Evolutionary conservation across 2,113 vertebrate genomes (phyloP), one percentile per base, ranked within the genome.

Genomic region (Chrysemys picta): DNA sequence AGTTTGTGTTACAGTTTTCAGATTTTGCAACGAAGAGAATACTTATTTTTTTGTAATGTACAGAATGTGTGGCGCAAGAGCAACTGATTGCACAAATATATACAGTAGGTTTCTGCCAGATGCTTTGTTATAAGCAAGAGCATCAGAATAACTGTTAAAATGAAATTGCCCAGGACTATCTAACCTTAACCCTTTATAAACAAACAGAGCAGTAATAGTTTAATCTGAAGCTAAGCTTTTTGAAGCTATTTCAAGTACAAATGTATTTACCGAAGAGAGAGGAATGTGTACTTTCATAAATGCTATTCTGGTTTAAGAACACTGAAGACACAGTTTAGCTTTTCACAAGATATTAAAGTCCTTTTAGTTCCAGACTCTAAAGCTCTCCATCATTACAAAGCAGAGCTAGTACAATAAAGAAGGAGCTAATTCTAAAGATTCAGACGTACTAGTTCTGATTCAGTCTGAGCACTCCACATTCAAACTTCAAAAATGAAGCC

Each of bases 401-500:
- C 82, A 94, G 80, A 95, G 78, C 80, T 78, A 75, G 72, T 57
- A 52, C 89, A 91, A 94, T 83, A 98, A 90, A 96, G 90, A 27
- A 38, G 83, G 49, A 96, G 87, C 79, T 97, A 98, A 97, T 97
- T 98, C 95, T 96, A 97, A 98, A 97, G 93, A 94, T 95, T 97
- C 96, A 97, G 93, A 97, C 80, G 80, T 94, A 94, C 82, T 96
- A 93, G 89, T 96, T 97, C 94, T 97, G 95, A 91, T 96, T 94
- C 95, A 93, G 88, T 87, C 82, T 92, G 95, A 97, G 93, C 93
- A 93, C 94, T 98, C 97, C 93, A 96, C 90, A 98, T 95, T 98
- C 92, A 91, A 92, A 97, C 95, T 97, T 98, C 96, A 97, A 96
- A 97, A 97, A 96, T 45, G 89, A 97, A 97, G 89, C 95, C 95